Conservation (phyloP, 2,797 vertebrate species). For the Muraenolepis orangiensis region DNA sequence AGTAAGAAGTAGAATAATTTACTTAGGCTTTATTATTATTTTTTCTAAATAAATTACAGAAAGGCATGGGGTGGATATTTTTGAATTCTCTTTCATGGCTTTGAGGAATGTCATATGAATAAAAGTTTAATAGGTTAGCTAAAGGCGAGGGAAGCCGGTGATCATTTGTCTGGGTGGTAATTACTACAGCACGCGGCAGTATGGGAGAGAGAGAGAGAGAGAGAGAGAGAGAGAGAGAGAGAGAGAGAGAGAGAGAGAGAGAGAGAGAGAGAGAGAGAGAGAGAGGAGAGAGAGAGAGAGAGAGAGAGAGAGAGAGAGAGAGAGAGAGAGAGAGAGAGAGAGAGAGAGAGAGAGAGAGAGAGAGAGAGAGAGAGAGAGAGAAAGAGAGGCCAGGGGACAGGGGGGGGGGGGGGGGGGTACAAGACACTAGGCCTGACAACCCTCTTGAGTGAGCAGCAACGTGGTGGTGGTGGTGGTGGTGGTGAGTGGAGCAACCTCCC, state of each 20-base stretch:
- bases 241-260: no score
- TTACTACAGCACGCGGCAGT: slow-evolving; percentile 45
- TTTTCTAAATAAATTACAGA: slow-evolving; percentile 60
- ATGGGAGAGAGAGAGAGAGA: neutral
- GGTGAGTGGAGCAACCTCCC: slow-evolving; percentile 53
- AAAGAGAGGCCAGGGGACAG: slow-evolving; percentile 30
- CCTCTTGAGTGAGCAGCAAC: slow-evolving; percentile 47
- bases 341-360: no score
- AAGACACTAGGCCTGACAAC: slow-evolving; percentile 54
- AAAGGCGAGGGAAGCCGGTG: slow-evolving; percentile 49
- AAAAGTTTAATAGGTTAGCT: slow-evolving; percentile 76
- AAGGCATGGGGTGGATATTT: slow-evolving; percentile 48
- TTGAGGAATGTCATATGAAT: slow-evolving; percentile 73
- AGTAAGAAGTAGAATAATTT: slow-evolving; percentile 59
- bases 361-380: slow-evolving; percentile 25
- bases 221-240: no score
- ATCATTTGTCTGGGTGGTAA: slow-evolving; percentile 71
- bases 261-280: slow-evolving; percentile 27
- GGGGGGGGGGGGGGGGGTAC: slow-evolving; percentile 30
- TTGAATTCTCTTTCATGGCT: slow-evolving; percentile 78
- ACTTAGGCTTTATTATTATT: slow-evolving; percentile 45
- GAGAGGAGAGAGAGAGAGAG: slow-evolving; percentile 35
- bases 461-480: slow-evolving; percentile 46
- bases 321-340: no score
- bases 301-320: neutral